A percentile compares a stretch with the other conserved stretches of the same genome.
Evolutionary conservation across 2,113 vertebrate species (phyloP).

Genomic region (Hyaena hyaena): DNA sequence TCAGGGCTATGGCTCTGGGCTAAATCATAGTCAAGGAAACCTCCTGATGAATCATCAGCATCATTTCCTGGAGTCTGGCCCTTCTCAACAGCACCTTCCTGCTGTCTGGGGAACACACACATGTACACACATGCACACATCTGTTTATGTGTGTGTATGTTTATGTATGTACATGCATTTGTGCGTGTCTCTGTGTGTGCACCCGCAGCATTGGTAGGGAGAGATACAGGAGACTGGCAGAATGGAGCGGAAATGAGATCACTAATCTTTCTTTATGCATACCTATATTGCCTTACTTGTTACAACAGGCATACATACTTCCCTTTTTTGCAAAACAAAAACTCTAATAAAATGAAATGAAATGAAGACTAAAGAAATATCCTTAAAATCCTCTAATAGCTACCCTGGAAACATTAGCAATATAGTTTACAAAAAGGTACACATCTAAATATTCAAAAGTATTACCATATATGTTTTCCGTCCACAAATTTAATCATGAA

Average conservation of each 20-base stretch:
- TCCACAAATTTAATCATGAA: not conserved
- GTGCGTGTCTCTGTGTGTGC: not conserved
- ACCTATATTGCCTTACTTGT: not conserved
- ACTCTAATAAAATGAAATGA: constrained; percentile 14
- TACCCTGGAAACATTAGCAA: not conserved
- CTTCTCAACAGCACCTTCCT: not conserved
- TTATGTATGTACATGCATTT: not conserved
- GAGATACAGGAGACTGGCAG: not conserved
- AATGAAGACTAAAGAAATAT: constrained; percentile 30
- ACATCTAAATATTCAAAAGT: constrained; percentile 15
- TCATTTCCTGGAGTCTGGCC: not conserved
- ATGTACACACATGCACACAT: not conserved
- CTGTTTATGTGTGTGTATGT: fast-evolving
- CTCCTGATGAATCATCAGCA: not conserved
- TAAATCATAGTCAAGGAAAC: not conserved
- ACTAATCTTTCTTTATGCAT: not conserved
- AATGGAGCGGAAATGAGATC: not conserved
- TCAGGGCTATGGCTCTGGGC: not conserved
- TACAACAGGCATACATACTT: not conserved
- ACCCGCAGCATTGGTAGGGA: not conserved
- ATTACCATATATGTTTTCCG: not conserved
- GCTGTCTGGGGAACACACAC: not conserved
- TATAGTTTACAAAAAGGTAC: not conserved
- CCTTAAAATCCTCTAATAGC: not conserved
- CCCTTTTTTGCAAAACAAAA: constrained; percentile 42